phyloP scores from a whole-genome alignment of 2,113 vertebrate species.

The Toxostoma redivivum region DNA sequence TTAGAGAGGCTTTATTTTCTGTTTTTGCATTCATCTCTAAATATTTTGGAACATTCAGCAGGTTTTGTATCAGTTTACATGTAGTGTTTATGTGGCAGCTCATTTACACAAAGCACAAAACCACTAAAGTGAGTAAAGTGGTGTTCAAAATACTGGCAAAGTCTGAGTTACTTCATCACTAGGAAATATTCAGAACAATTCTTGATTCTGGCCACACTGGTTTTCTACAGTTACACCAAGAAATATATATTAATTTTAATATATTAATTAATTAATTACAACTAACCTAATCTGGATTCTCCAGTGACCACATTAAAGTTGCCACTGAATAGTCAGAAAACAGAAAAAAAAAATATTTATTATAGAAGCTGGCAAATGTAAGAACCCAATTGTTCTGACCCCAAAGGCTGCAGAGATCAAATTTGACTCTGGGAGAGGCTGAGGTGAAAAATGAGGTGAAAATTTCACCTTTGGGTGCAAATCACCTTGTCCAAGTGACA shows the following conservation, averaged over 20 bases:
- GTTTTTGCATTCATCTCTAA: background rate
- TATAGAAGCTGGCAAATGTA: background rate
- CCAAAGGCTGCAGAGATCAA: background rate
- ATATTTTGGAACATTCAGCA: background rate
- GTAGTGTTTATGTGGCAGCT: background rate
- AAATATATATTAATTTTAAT: background rate
- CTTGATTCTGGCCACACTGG: background rate
- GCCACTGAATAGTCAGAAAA: background rate
- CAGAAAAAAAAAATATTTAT: background rate
- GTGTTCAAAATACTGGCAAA: background rate
- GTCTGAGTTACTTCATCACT: background rate
- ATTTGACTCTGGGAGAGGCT: background rate
- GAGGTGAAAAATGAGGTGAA: slow-evolving; percentile 7
- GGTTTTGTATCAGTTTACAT: background rate
- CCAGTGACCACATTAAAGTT: background rate
- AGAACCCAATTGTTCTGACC: background rate
- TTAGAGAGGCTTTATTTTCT: background rate
- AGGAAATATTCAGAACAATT: background rate
- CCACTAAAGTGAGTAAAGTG: background rate
- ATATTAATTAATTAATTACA: background rate
- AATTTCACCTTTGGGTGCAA: slow-evolving; percentile 34
- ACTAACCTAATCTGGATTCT: background rate
- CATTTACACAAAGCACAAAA: background rate
- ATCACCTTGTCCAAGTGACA: slow-evolving; percentile 66
- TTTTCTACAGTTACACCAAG: background rate